These are phyloP conservation scores for Tylochromis polylepis DNA, from an alignment of 2,113 vertebrate genomes.

Conservation along the genomic window DNA sequence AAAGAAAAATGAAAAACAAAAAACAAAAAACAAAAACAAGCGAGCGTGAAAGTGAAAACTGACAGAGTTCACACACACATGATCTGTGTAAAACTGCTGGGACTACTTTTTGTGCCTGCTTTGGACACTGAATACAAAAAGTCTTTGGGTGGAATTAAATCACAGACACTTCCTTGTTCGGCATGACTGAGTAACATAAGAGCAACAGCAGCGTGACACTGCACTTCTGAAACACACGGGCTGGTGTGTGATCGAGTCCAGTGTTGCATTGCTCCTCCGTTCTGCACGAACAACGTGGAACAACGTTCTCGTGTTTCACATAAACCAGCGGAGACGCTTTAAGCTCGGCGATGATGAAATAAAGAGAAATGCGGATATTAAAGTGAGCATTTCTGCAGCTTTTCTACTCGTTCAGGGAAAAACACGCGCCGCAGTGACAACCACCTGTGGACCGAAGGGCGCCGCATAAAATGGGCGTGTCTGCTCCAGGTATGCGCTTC, in stretches of 20 bases:
- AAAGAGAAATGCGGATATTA: fast-evolving
- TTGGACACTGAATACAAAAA: neutral
- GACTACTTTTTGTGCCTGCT: neutral
- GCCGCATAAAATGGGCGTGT: neutral
- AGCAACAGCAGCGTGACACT: neutral
- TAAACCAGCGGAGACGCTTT: neutral
- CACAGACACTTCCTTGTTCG: neutral
- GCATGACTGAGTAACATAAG: fast-evolving
- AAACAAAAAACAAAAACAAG: neutral
- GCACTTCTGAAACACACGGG: neutral
- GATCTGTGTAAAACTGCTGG: neutral
- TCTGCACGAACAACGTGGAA: neutral
- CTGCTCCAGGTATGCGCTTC: neutral
- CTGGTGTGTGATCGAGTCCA: neutral
- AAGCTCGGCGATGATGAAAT: neutral
- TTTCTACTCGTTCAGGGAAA: neutral
- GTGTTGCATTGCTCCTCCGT: fast-evolving
- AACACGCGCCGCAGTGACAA: fast-evolving
- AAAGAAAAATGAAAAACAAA: neutral
- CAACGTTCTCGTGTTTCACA: neutral
- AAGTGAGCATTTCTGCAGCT: neutral
- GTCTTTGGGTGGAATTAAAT: neutral
- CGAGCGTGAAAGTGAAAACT: neutral
- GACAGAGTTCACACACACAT: neutral
- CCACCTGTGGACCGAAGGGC: fast-evolving